Base-by-base conservation (phyloP, 2,888 invertebrate species). In the Lithodes maja region DNA sequence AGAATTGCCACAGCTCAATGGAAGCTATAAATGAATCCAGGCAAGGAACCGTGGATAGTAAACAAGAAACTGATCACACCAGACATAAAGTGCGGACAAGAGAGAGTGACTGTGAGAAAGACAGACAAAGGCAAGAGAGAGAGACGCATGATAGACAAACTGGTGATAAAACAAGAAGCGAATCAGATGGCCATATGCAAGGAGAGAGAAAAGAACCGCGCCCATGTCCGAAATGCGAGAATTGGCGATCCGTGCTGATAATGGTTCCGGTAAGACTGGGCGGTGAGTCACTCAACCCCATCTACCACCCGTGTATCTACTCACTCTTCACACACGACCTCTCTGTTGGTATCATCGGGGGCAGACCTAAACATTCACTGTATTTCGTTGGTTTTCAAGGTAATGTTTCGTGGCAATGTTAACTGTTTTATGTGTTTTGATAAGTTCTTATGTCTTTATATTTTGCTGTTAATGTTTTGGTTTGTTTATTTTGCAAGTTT, bases 361-460 rank as follows among this genome's bases (percentile, higher is more conserved):
- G 99, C 15, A 95, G 97, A 92, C 98, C 98, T 0, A 97, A 97
- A 93, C 98, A 98, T 95, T 98, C 98, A 17, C 94, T 98, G 68
- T 99, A 98, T 94, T 98, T 99, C 94, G 95, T 98, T 91, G 99
- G 98, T 81, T 98, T 96, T 94, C 98, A 98, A 95, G 96, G 95
- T 95, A 92, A 91, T 1, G 12, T 3, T 12, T 12, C 3, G 71
- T 71, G 12, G 71, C 33, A 33, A 33, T 33, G 33, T 33, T 33
- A 33, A 33, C 33, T 33, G 33, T 33, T 33, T 33, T 33, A 33
- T 33, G 33, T 33, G 33, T 33, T 33, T 33, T 33, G 33, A 33
- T 33, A 33, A 33, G 33, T 33, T 33, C 33, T 33, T 33, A 33
- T 33, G 33, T 33, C 33, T 33, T 33, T 33, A 33, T 33, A 33